Evolutionary conservation across 2,113 vertebrate species (phyloP), one percentile per base, ranked within the genome.

Genomic region (Sander lucioperca): DNA sequence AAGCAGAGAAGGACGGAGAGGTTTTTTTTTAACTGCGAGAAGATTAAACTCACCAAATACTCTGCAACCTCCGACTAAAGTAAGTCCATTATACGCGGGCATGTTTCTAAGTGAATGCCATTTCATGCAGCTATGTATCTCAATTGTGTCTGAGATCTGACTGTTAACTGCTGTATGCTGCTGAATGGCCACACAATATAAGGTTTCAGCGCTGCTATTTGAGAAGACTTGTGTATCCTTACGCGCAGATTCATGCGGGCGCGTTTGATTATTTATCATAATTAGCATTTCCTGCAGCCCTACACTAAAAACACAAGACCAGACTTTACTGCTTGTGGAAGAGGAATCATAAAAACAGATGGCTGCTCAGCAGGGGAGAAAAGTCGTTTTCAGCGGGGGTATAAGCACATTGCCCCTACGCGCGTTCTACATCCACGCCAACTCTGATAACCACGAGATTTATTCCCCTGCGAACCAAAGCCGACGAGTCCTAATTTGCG

Each of bases 341-440:
- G 45, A 62, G 43, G 13, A 50, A 48, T 63, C 57, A 43, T 47
- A 5, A 48, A 47, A 58, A 58, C n/a, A 25, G 33, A 30, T 58
- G 19, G 53, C 59, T 57, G 30, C 50, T 66, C 68, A 74, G 74
- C 74, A 74, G 75, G 47, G 53, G 70, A 45, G 66, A 21, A 62
- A 64, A 27, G 16, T 23, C 4, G 6, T 68, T 82, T 79, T 65
- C 63, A 71, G 50, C 72, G 62, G 65, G 62, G 69, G 69, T 36
- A 27, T 48, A 59, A 54, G 74, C 82, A 64, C 82, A 56, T 80
- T 83, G 79, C 14, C 74, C 43, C 63, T 54, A 50, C 75, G 89
- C 87, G 87, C 79, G 79, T 75, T 86, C 68, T 79, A 83, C 88
- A 80, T 84, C 83, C 86, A 80, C 27, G 73, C 77, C 73, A 81